These are phyloP conservation scores for Venturia canescens DNA, from an alignment of 1,140 invertebrate species.

Conservation along the genomic window DNA sequence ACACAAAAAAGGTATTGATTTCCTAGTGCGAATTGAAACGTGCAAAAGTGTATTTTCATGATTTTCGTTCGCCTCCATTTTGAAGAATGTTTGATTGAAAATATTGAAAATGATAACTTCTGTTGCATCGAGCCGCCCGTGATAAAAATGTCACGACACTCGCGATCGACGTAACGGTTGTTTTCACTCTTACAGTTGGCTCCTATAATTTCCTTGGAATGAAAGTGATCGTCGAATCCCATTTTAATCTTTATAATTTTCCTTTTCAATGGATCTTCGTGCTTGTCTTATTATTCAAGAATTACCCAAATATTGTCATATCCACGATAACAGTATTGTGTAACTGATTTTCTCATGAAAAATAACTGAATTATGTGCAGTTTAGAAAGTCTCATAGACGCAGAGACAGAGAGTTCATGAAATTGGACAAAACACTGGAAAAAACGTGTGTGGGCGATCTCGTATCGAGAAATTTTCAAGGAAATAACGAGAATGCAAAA, in stretches of 20 bases:
- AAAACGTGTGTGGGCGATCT: neutral
- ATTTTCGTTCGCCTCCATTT: too few relatives aligned
- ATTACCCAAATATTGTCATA: neutral
- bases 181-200: conserved; percentile 9
- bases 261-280: neutral
- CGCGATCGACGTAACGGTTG: neutral
- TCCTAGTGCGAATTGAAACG: too few relatives aligned
- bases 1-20: too few relatives aligned
- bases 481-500: too few relatives aligned
- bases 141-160: conserved; percentile 34
- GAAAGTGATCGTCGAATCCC: conserved; percentile 7
- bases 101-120: conserved; percentile 7
- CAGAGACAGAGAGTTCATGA: neutral
- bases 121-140: neutral
- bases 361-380: neutral
- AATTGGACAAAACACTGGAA: neutral
- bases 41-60: too few relatives aligned
- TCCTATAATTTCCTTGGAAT: conserved; percentile 9
- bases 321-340: neutral
- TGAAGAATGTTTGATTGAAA: too few relatives aligned
- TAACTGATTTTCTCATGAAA: conserved; percentile 25
- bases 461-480: too few relatives aligned
- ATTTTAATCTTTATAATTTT: conserved; percentile 4
- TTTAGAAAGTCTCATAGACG: neutral
- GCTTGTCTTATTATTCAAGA: neutral